A percentile compares a stretch with the other conserved stretches of the same genome.
Evolutionary conservation across 2,888 invertebrate genomes (phyloP).

Genomic region (Leptopilina drosophilae): DNA sequence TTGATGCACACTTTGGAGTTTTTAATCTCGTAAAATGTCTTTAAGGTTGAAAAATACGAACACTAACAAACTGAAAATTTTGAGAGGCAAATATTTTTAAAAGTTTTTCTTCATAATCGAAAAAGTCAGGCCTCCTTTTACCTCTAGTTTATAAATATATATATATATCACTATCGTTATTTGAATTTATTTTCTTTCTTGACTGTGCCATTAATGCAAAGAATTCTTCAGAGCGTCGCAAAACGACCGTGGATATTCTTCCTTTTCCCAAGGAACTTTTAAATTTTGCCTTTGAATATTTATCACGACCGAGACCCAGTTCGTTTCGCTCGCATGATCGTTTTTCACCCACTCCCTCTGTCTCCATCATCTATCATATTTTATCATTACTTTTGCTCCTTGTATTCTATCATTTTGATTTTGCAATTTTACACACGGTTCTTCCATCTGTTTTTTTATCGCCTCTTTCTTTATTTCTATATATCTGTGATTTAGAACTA

Average conservation of each 20-base stretch:
- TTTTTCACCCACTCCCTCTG: conserved; percentile 6
- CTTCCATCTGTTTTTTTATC: not conserved
- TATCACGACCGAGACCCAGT: conserved; percentile 47
- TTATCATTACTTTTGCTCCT: conserved; percentile 10
- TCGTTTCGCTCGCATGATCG: conserved; percentile 34
- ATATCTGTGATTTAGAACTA: not conserved
- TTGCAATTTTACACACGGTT: not conserved
- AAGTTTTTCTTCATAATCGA: not conserved
- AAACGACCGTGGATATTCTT: conserved; percentile 33
- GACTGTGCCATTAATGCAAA: conserved; percentile 52
- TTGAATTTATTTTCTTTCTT: conserved; percentile 28
- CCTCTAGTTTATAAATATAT: not conserved
- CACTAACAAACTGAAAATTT: conserved; percentile 25
- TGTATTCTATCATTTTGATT: conserved; percentile 14
- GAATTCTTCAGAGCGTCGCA: conserved; percentile 48
- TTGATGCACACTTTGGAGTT: conserved; percentile 34
- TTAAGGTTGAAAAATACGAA: conserved; percentile 10
- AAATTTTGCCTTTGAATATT: conserved; percentile 59
- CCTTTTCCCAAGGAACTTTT: conserved; percentile 52
- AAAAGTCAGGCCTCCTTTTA: conserved; percentile 13
- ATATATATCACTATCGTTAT: not conserved
- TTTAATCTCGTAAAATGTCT: conserved; percentile 18
- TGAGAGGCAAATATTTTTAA: not conserved
- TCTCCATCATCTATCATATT: conserved; percentile 23
- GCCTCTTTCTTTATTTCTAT: not conserved